phyloP scores from a whole-genome alignment of 1,140 invertebrate genomes.

The Ladona fulva region DNA sequence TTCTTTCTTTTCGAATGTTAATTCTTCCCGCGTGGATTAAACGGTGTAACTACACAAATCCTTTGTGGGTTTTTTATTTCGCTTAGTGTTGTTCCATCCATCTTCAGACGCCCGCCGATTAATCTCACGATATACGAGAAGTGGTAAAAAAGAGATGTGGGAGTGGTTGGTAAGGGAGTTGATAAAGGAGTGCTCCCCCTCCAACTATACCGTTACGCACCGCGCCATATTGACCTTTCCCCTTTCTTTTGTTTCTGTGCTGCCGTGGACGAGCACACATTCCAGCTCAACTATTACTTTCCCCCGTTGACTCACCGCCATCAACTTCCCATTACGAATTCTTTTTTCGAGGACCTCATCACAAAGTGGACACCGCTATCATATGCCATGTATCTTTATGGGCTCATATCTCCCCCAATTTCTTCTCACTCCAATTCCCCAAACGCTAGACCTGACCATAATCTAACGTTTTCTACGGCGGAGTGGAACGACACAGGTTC shows the following conservation, averaged over 20 bases:
- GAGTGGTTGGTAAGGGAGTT: too few species aligned
- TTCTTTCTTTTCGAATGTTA: too few species aligned
- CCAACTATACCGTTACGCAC: too few species aligned
- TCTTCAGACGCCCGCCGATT: too few species aligned
- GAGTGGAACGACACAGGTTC: not conserved
- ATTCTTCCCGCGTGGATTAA: too few species aligned
- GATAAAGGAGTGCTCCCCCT: too few species aligned
- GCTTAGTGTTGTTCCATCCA: too few species aligned
- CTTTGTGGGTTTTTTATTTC: too few species aligned
- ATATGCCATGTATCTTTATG: not conserved
- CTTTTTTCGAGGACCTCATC: not conserved
- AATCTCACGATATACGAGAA: too few species aligned
- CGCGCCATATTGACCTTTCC: not conserved
- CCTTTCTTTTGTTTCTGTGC: not conserved
- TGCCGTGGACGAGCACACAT: not conserved
- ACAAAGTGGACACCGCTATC: not conserved
- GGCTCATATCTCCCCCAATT: not conserved
- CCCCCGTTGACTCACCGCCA: not conserved
- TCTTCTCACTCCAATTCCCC: not conserved
- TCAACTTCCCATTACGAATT: not conserved
- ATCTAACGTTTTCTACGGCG: not conserved
- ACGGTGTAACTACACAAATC: too few species aligned
- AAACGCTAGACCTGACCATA: not conserved
- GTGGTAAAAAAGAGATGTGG: too few species aligned
- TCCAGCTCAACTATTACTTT: not conserved